Base-by-base conservation (phyloP, 1,140 invertebrate species). In the Oryzaephilus surinamensis region DNA sequence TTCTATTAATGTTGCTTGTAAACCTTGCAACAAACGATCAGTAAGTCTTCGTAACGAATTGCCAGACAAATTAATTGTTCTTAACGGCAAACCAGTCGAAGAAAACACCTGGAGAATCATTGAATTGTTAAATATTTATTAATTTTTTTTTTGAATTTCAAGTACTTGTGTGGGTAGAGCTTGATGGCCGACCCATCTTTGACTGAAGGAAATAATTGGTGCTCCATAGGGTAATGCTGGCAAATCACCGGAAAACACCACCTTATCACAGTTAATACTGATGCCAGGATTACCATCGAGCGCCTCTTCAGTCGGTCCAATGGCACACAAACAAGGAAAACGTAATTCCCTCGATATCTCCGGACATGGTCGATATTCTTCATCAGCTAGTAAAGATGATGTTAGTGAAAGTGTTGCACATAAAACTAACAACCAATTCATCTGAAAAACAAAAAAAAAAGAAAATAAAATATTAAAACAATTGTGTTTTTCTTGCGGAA, bases 31-130 rank as follows among this genome's bases (percentile, higher is more conserved):
- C 3, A 84, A 65, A 18, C 80, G 73, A 46, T 89, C 84, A 6
- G 83, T 81, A 28, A 94, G 61, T 21, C 82, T 69, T n/a, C 83
- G 60, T 7, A 94, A 72, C 10, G 76, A 74, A 62, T 93, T 93
- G 31, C 79, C 71, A 0, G 84, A 87, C 43, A 92, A 74, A 58
- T 92, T 88, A 13, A 93, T 57, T 26, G 70, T 76, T 41, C 77
- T 70, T 8, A 91, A 58, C 0, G 77, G 80, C 2, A 86, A 56
- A 20, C 73, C 74, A 13, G 69, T 67, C 6, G 71, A 67, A 3
- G 71, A 65, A 46, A 77, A 76, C 15, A 74, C 61, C 65, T 77
- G 54, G 5, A 37, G 11, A 21, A 3, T 35, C 10, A 32, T 28
- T 33, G 8, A 42, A n/a, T 20, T 4, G 8, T 15, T 30, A 24